Base-by-base conservation (phyloP, 2,113 vertebrate genomes). In the Triplophysa rosa region DNA sequence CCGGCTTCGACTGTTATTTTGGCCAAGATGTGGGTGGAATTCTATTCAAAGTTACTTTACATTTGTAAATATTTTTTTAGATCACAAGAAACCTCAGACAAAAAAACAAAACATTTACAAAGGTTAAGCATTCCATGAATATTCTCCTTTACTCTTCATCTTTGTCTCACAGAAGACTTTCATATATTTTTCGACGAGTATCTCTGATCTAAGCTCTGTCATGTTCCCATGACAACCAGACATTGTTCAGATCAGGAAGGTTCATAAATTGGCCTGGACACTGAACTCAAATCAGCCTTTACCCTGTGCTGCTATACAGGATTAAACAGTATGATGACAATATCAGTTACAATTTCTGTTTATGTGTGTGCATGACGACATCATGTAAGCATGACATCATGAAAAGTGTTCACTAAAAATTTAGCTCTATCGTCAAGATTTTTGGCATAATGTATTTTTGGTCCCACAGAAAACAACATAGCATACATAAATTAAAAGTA, bases 211-310 rank as follows among this genome's bases (percentile, higher is more conserved):
- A 65, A 77, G 82, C 80, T 72, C 66, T 54, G 1, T 71, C 77
- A 69, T 74, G 88, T 90, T 90, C 81, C 87, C 86, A 91, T 90
- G 89, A 89, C 90, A 88, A 89, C 90, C 67, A 63, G 80, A 86
- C 81, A 84, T 78, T 75, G 82, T 87, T 87, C 84, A 80, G 61
- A 82, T 89, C 86, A 79, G 70, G 63, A 59, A 62, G 56, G 85
- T 87, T 88, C 75, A 82, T 77, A 83, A 82, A 83, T 45, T 21
- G 56, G 77, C 72, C 67, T 19, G 78, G 83, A 80, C 42, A 65
- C 13, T 73, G 80, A 84, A 80, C 80, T 45, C 64, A 77, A 77
- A 80, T 84, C 78, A 80, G 65, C 61, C 70, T 84, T 82, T 77
- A 72, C 79, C 66, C 56, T 59, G 72, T 78, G 67, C 84, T 74